Conservation (phyloP, 2,888 invertebrate genomes). For the Salpingus planirostris region DNA sequence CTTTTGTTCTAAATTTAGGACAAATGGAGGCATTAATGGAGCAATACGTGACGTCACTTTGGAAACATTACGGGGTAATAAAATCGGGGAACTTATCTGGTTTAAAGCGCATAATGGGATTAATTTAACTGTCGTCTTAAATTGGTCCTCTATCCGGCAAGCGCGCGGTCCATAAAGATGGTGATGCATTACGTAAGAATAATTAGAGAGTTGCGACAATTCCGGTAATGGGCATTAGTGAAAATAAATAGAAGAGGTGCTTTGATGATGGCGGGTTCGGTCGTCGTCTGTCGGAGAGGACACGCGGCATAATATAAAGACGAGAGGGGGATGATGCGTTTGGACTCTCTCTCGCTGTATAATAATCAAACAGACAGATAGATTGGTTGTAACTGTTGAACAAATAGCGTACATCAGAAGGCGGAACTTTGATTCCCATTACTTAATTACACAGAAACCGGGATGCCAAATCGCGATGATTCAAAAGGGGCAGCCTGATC, state of each 20-base stretch:
- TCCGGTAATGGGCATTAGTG: no score
- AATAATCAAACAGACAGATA: constrained; percentile 15
- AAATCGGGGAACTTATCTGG: background rate
- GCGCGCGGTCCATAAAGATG: no score
- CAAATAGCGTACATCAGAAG: constrained; percentile 38
- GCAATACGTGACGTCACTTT: background rate
- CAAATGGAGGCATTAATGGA: background rate
- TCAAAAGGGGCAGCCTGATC: constrained; percentile 28
- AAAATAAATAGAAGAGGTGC: no score
- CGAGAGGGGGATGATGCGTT: no score
- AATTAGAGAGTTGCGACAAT: no score
- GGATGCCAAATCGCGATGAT: constrained; percentile 30
- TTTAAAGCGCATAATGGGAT: background rate
- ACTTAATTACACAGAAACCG: constrained; percentile 41
- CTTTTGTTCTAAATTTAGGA: background rate
- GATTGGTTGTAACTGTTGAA: constrained; percentile 31
- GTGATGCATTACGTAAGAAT: no score
- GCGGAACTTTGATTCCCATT: constrained; percentile 43
- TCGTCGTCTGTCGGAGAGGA: no score
- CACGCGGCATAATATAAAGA: no score
- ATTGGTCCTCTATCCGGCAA: background rate
- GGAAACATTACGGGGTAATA: background rate
- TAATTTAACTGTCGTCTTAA: background rate
- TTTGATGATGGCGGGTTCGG: no score
- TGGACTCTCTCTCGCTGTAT: constrained; percentile 1